phyloP scores from a whole-genome alignment of 2,113 vertebrate species.

The Gadus macrocephalus region DNA sequence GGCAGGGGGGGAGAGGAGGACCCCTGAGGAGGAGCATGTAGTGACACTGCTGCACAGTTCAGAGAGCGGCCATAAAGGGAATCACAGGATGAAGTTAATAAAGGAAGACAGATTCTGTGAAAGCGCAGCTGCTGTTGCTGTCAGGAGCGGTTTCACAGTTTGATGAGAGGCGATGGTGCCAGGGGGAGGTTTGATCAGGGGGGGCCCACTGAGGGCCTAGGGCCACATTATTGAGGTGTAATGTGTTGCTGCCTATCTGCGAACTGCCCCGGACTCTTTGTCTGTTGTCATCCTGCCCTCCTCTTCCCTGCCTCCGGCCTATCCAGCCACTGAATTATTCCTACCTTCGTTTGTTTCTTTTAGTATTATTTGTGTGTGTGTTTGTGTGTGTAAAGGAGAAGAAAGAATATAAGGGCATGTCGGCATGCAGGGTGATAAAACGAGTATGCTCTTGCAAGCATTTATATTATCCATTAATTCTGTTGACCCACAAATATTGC shows the following conservation, averaged over 20 bases:
- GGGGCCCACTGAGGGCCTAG: constrained; percentile 17
- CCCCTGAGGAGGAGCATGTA: too few species aligned
- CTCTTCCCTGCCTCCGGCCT: not conserved
- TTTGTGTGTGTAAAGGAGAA: not conserved
- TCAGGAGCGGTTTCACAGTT: not conserved
- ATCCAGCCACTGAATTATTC: constrained; percentile 21
- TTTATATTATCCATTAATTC: constrained; percentile 17
- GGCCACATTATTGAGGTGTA: constrained; percentile 52
- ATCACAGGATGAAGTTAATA: too few species aligned
- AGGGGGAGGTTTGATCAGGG: constrained; percentile 5
- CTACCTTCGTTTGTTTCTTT: constrained; percentile 40
- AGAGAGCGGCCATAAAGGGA: too few species aligned
- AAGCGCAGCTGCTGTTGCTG: not conserved
- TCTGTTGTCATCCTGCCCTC: constrained; percentile 4
- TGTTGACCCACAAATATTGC: constrained; percentile 2
- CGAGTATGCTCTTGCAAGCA: constrained; percentile 32
- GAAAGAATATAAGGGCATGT: constrained; percentile 6
- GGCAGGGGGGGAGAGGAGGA: too few species aligned
- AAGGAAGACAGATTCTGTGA: not conserved
- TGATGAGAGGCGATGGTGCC: constrained; percentile 46
- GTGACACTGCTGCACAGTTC: too few species aligned
- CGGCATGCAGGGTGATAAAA: constrained; percentile 1
- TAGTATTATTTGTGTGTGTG: not conserved
- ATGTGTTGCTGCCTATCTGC: constrained; percentile 37
- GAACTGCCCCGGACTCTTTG: constrained; percentile 45